Percentiles rank a stretch among this genome's conserved stretches.
phyloP scores from a whole-genome alignment of 2,888 invertebrate species.

The Zhuqinia jingwanae region DNA sequence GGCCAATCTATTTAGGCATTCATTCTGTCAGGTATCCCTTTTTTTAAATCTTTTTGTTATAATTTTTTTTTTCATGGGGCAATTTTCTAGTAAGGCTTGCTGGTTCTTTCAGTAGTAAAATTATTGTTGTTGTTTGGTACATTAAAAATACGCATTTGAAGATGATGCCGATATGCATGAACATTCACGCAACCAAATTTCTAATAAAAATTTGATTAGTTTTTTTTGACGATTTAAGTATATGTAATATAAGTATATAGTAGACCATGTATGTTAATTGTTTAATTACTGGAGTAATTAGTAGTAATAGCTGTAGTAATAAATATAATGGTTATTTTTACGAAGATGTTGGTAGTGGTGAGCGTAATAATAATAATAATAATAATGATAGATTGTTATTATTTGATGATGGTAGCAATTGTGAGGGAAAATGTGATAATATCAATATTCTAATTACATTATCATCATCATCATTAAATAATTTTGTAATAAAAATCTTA shows the following conservation, averaged over 20 bases:
- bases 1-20: conserved; percentile 24
- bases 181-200: no score
- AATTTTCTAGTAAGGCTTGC: background rate
- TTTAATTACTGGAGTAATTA: background rate
- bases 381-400: conserved; percentile 1
- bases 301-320: background rate
- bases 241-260: background rate
- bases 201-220: background rate
- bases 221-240: background rate
- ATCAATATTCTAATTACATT: background rate
- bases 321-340: conserved; percentile 5
- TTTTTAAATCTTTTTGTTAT: background rate
- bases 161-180: no score
- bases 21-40: background rate
- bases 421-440: no score
- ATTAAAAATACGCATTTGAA: no score
- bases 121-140: no score
- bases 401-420: background rate
- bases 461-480: conserved; percentile 15
- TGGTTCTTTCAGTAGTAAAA: background rate
- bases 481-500: conserved; percentile 39
- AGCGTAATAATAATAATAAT: background rate
- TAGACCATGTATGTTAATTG: conserved; percentile 37
- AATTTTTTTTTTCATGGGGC: no score
- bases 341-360: conserved; percentile 17